These are phyloP conservation scores for Bombyx mori DNA, from an alignment of 1,140 invertebrate genomes.

Conservation along the genomic window ASM3026992v2 NC_085110.1:5319501-5320000, in stretches of 20 bases:
- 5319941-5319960: too few species aligned
- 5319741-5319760: constrained; percentile 88
- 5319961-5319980: too few species aligned
- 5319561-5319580: constrained; percentile 83
- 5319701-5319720: constrained; percentile 97
- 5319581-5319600: constrained; percentile 76
- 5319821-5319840: constrained; percentile 10
- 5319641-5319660: constrained; percentile 86
- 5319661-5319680: constrained; percentile 85
- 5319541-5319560: constrained; percentile 82
- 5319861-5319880: background rate
- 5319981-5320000: too few species aligned
- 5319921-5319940: too few species aligned
- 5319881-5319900: background rate
- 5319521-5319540: constrained; percentile 89
- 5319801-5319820: constrained; percentile 71
- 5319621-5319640: constrained; percentile 85
- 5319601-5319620: constrained; percentile 78
- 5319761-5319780: constrained; percentile 98
- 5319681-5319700: constrained; percentile 92
- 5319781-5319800: constrained; percentile 93
- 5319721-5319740: constrained; percentile 91
- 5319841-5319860: constrained; percentile 1
- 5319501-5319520: constrained; percentile 77
- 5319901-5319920: too few species aligned